phyloP scores from a whole-genome alignment of 2,888 invertebrate species.

The Mylabris sibirica region DNA sequence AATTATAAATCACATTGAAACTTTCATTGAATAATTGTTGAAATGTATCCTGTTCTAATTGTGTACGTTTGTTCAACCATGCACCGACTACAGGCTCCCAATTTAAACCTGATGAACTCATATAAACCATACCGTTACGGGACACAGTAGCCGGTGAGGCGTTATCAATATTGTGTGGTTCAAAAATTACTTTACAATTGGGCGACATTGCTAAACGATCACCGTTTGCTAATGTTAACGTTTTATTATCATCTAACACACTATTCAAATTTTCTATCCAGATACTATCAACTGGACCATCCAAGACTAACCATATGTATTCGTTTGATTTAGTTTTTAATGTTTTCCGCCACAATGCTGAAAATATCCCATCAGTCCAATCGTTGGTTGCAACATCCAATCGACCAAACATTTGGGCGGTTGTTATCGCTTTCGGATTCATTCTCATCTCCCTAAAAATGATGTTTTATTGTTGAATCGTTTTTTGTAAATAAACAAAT shows the following conservation, averaged over 20 bases:
- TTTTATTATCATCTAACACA: slow-evolving; percentile 95
- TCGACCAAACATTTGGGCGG: slow-evolving; percentile 97
- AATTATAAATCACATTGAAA: slow-evolving; percentile 77
- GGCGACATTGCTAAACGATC: slow-evolving; percentile 95
- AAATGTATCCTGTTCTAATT: slow-evolving; percentile 69
- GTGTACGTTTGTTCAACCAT: slow-evolving; percentile 76
- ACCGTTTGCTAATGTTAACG: slow-evolving; percentile 92
- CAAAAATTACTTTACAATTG: slow-evolving; percentile 94
- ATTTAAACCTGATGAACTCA: slow-evolving; percentile 94
- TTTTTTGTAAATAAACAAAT: slow-evolving; percentile 33
- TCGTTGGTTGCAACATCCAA: slow-evolving; percentile 97
- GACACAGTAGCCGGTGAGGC: slow-evolving; percentile 98
- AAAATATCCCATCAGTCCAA: slow-evolving; percentile 98
- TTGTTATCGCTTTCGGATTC: slow-evolving; percentile 98
- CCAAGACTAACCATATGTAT: slow-evolving; percentile 91
- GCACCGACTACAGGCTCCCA: slow-evolving; percentile 90
- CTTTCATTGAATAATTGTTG: slow-evolving; percentile 78
- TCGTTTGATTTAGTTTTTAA: slow-evolving; percentile 87
- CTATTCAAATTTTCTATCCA: slow-evolving; percentile 99
- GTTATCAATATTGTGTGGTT: slow-evolving; percentile 97
- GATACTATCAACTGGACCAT: slow-evolving; percentile 96
- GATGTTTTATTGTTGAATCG: neutral
- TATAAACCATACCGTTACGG: slow-evolving; percentile 75
- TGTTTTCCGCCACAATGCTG: slow-evolving; percentile 95
- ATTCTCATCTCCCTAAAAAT: slow-evolving; percentile 87